phyloP scores from a whole-genome alignment of 1,140 invertebrate genomes.

The Manduca sexta region DNA sequence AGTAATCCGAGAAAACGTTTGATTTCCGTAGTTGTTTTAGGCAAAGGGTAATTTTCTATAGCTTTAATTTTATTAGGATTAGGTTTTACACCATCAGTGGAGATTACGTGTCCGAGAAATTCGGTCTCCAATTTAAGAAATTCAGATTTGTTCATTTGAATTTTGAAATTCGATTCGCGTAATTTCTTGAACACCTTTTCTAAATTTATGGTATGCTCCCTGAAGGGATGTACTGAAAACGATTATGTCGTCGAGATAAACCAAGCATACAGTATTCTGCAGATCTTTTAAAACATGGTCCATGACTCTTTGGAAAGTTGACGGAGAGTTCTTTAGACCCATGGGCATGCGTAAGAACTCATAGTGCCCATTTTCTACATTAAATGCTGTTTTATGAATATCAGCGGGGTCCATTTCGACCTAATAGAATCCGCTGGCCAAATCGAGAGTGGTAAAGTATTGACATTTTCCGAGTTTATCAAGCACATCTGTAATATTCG shows the following conservation, averaged over 20 bases:
- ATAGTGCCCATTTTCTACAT: slow-evolving; percentile 7
- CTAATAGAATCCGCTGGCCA: not conserved
- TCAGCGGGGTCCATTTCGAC: not conserved
- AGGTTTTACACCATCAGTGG: slow-evolving; percentile 2
- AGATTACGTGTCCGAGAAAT: slow-evolving; percentile 7
- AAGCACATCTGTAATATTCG: not conserved
- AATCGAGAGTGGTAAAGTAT: slow-evolving; percentile 6
- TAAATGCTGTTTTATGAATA: slow-evolving; percentile 9
- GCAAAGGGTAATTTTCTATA: slow-evolving; percentile 24
- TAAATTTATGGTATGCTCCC: slow-evolving; percentile 6
- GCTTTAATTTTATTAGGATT: slow-evolving; percentile 7
- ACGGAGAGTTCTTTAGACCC: slow-evolving; percentile 8
- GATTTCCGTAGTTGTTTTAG: slow-evolving; percentile 30
- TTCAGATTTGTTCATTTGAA: slow-evolving; percentile 6
- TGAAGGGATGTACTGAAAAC: slow-evolving; percentile 1
- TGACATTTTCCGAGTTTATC: slow-evolving; percentile 1
- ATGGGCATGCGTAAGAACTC: slow-evolving; percentile 10
- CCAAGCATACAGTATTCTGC: not conserved
- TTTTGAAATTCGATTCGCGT: slow-evolving; percentile 8
- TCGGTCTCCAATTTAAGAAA: slow-evolving; percentile 5
- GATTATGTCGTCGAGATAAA: slow-evolving; percentile 6
- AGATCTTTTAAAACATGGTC: slow-evolving; percentile 5
- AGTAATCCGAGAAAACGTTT: slow-evolving; percentile 44
- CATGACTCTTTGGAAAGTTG: slow-evolving; percentile 11
- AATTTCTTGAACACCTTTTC: slow-evolving; percentile 5